Conservation (phyloP, 2,888 invertebrate genomes). For the Drosophila pseudotalamancana region DNA sequence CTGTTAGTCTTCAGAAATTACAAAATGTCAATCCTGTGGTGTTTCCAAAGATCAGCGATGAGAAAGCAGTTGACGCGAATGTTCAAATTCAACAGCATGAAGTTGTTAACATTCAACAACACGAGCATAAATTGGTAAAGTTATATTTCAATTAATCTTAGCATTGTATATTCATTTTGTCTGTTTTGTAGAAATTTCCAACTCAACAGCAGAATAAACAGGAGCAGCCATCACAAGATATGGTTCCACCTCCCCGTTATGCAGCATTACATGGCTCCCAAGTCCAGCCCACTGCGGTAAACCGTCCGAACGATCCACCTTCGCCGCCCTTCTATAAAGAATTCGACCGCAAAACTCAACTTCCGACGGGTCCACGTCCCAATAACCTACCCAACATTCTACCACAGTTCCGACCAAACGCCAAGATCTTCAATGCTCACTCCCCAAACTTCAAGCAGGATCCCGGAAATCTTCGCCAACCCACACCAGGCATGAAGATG, state of each 20-base stretch:
- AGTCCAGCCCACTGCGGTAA: constrained; percentile 6
- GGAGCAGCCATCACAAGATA: constrained; percentile 82
- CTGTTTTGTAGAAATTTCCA: constrained; percentile 47
- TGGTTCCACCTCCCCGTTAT: constrained; percentile 81
- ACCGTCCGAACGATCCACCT: constrained; percentile 44
- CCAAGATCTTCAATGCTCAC: constrained; percentile 85
- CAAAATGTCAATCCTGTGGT: constrained; percentile 79
- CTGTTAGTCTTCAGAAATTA: constrained; percentile 81
- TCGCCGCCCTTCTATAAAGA: constrained; percentile 73
- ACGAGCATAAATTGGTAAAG: constrained; percentile 80
- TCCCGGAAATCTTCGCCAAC: constrained; percentile 81
- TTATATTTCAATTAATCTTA: background rate
- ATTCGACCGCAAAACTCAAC: constrained; percentile 78
- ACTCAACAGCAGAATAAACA: constrained; percentile 26
- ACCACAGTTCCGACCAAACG: constrained; percentile 89
- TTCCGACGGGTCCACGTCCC: constrained; percentile 53
- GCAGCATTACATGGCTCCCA: constrained; percentile 51
- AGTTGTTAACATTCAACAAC: constrained; percentile 81
- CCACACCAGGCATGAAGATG: constrained; percentile 66
- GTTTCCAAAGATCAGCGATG: constrained; percentile 79
- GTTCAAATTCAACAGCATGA: constrained; percentile 82
- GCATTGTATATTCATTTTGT: background rate
- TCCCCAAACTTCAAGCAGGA: constrained; percentile 79
- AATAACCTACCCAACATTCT: constrained; percentile 87
- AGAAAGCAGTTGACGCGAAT: constrained; percentile 26